Percentiles rank a stretch among this genome's conserved stretches.
Evolutionary conservation across 2,797 vertebrate genomes (phyloP).

Genomic region (Gallinago solitaria): DNA sequence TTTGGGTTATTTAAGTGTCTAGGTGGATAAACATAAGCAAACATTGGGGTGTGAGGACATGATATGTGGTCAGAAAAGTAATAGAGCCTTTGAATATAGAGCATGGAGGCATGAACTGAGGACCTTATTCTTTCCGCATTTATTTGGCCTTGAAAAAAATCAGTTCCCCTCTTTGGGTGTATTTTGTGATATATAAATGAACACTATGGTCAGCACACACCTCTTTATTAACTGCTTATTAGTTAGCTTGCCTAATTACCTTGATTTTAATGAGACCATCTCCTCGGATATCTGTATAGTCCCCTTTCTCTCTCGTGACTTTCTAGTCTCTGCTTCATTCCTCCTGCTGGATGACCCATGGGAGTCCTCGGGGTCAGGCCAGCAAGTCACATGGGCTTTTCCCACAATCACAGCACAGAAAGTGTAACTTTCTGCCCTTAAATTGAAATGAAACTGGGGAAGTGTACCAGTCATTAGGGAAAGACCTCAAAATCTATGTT

Average conservation of each 20-base stretch:
- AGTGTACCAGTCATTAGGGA: neutral
- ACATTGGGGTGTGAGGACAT: neutral
- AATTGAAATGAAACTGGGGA: slow-evolving; percentile 10
- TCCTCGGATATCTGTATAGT: neutral
- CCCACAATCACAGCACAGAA: neutral
- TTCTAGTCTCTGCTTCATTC: neutral
- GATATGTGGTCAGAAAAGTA: neutral
- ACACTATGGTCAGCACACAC: neutral
- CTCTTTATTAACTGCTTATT: neutral
- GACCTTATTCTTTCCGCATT: neutral
- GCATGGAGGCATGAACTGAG: neutral
- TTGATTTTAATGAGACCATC: neutral
- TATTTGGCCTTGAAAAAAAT: neutral
- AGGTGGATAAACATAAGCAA: neutral
- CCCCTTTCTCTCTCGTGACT: neutral
- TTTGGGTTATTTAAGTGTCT: neutral
- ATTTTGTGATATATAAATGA: neutral
- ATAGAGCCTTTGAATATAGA: neutral
- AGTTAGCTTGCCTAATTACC: neutral
- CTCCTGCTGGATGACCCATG: neutral
- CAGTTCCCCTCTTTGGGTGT: neutral
- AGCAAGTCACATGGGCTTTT: neutral
- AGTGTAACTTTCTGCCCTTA: neutral
- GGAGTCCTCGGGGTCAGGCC: neutral
- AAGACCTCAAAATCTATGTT: neutral